Evolutionary conservation across 2,888 invertebrate species (phyloP), one percentile per base, ranked within the genome.

Genomic region (Hirtodrosophila alboralis): DNA sequence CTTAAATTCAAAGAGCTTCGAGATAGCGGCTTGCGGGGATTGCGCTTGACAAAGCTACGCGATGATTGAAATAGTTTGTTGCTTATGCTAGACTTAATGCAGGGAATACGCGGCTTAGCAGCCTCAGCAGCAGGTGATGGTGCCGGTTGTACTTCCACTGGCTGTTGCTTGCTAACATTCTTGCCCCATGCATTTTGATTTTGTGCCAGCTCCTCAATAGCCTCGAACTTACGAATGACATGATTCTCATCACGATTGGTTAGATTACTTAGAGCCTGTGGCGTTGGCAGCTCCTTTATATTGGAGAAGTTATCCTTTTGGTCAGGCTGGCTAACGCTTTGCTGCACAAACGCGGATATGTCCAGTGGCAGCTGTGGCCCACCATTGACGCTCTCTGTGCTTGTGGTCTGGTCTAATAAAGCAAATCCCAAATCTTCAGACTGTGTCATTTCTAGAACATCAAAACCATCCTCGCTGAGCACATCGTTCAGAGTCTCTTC

Each of bases 11-110:
- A 54, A 0, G 31, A 62, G 1, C 66, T 63, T 2, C 84, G 75
- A 14, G 92, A 92, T 4, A 93, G 74, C 0, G 93, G 92, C 88
- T 96, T 96, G 76, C 95, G 92, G 0, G 96, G 96, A 91, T 96
- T 96, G 76, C 96, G 92, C 80, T 95, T 93, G 4, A 93, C 92
- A 89, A 96, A 95, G 41, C 87, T 75, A 4, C 64, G 60, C 1
- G 93, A 92, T 53, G 93, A 92, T 21, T 88, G 72, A 90, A 96
- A 96, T 59, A 95, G 90, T 86, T 95, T 95, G 75, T 93, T 92
- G 0, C 94, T 89, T 26, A 91, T 68, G 75, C 87, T 90, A 23
- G 80, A 69, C 76, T 87, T 72, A 36, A 79, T 41, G 33, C 40
- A 16, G 30, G 59, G 76, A 1, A 28, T 12, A 0, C 49, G 51